Conservation (phyloP, 2,888 invertebrate species). For the Tenthredo amoena region DNA sequence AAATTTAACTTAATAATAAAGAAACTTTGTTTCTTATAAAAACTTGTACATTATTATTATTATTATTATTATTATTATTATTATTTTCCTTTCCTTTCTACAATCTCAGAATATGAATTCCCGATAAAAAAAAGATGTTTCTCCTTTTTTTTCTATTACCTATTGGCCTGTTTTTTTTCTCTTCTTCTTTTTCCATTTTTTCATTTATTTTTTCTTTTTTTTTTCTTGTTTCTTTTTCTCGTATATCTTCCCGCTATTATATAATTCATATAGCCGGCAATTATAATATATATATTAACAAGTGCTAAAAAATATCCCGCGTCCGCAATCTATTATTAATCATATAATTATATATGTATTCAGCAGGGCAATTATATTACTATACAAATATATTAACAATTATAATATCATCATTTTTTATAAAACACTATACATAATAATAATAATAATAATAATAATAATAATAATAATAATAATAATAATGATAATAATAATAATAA, state of each 20-base stretch:
- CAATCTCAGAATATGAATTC: not conserved
- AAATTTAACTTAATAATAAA: slow-evolving; percentile 9
- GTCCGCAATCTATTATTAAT: not conserved
- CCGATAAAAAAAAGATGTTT: not conserved
- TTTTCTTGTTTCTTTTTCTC: slow-evolving; percentile 22
- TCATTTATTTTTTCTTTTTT: slow-evolving; percentile 18
- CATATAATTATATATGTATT: not conserved
- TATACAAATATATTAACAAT: slow-evolving; percentile 5
- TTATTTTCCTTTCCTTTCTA: not conserved
- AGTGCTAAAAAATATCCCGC: slow-evolving; percentile 26
- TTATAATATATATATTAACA: not conserved
- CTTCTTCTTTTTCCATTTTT: not conserved
- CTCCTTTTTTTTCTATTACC: not conserved
- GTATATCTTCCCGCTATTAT: not conserved
- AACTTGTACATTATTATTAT: slow-evolving; percentile 9
- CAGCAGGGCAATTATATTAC: not conserved
- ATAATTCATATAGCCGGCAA: not conserved
- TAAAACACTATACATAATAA: not conserved
- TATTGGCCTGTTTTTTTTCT: not conserved
- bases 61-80: not conserved
- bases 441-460: not conserved
- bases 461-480: not conserved
- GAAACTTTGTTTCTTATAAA: slow-evolving; percentile 16
- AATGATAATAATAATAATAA: not conserved
- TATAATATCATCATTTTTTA: not conserved